phyloP scores from a whole-genome alignment of 2,888 invertebrate species.

The Tupiocoris notatus region DNA sequence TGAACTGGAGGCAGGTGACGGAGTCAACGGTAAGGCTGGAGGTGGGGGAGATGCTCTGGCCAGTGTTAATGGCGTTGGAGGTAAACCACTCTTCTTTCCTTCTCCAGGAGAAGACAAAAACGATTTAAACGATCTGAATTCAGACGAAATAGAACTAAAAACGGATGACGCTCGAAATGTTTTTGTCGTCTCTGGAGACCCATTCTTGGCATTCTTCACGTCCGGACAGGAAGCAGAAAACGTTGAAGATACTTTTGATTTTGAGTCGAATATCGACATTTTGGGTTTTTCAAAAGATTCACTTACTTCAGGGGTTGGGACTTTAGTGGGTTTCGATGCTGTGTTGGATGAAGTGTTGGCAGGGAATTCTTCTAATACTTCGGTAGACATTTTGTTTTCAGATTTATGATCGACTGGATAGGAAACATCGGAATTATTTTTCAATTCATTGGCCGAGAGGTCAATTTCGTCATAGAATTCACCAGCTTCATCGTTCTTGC shows the following conservation, averaged over 20 bases:
- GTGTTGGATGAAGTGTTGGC: too few relatives aligned
- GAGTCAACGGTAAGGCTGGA: conserved; percentile 18
- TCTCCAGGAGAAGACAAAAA: conserved; percentile 16
- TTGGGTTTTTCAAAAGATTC: background rate
- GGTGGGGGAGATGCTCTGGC: conserved; percentile 17
- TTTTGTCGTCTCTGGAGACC: background rate
- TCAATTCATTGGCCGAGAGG: background rate
- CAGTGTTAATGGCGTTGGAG: conserved; percentile 19
- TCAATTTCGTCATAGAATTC: background rate
- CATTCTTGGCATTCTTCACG: background rate
- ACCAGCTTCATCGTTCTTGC: background rate
- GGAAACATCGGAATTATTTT: background rate
- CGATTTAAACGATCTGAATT: conserved; percentile 29
- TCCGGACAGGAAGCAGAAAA: background rate
- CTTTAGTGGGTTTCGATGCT: background rate
- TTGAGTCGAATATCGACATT: background rate
- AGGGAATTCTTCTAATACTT: too few relatives aligned
- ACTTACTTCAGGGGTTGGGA: background rate
- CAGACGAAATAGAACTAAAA: conserved; percentile 20
- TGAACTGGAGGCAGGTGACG: conserved; percentile 3
- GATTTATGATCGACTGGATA: background rate
- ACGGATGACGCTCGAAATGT: background rate
- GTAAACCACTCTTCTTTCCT: background rate
- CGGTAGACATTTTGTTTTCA: too few relatives aligned
- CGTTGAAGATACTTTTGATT: background rate